phyloP scores from a whole-genome alignment of 2,888 invertebrate species.

The Dolomedes plantarius region DNA sequence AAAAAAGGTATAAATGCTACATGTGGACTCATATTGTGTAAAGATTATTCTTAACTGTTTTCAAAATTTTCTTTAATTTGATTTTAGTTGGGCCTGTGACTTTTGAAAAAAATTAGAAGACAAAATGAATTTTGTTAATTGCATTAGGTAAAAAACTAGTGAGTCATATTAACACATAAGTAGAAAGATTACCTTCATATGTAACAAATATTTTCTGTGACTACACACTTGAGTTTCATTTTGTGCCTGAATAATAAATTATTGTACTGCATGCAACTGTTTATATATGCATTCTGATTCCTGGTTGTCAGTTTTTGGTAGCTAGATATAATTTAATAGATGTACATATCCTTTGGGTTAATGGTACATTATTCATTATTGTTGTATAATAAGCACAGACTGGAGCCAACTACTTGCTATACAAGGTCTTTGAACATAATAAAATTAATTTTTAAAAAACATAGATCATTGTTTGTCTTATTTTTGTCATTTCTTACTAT shows the following conservation, averaged over 20 bases:
- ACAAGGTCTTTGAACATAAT: constrained; percentile 66
- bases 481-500: neutral
- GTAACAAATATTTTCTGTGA: no score
- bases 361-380: constrained; percentile 46
- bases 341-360: constrained; percentile 44
- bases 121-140: no score
- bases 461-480: neutral
- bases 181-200: no score
- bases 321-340: constrained; percentile 18
- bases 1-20: no score
- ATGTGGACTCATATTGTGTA: no score
- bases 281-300: constrained; percentile 15
- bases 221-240: no score
- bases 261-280: constrained; percentile 4
- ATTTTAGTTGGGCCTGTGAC: no score
- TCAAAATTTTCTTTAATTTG: no score
- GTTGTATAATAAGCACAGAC: constrained; percentile 50
- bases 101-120: no score
- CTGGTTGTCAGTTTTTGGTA: constrained; percentile 8
- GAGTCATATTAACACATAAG: neutral
- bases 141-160: no score
- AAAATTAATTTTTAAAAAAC: constrained; percentile 68
- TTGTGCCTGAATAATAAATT: no score
- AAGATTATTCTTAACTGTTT: no score
- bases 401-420: constrained; percentile 69